Conservation (phyloP, 1,140 invertebrate species). For the Aphidius ervi region DNA sequence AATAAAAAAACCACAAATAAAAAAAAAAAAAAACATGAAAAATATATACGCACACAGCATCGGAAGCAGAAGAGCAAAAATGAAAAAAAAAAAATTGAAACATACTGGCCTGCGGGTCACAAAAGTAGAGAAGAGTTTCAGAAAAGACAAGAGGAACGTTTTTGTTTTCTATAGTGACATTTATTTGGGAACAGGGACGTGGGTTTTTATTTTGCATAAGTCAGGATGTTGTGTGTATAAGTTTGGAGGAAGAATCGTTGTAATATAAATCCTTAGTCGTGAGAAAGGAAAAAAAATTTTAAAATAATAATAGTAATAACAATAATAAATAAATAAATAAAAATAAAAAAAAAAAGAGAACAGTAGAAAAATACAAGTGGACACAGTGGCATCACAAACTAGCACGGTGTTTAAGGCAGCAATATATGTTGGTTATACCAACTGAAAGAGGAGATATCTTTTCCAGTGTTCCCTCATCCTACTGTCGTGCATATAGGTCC, state of each 20-base stretch:
- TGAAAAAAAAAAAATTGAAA: not conserved
- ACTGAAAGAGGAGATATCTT: constrained; percentile 17
- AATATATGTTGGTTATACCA: too few relatives aligned
- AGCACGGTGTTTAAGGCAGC: too few relatives aligned
- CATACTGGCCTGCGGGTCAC: constrained; percentile 1
- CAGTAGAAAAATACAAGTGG: too few relatives aligned
- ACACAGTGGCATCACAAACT: too few relatives aligned
- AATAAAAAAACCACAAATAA: too few relatives aligned
- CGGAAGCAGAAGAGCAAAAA: not conserved
- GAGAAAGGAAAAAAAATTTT: too few relatives aligned
- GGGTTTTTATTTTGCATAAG: constrained; percentile 47
- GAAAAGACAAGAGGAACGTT: constrained; percentile 40
- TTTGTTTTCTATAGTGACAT: constrained; percentile 50
- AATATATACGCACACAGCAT: too few relatives aligned
- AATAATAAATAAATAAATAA: too few relatives aligned
- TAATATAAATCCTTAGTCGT: constrained; percentile 47
- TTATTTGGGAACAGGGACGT: constrained; percentile 46
- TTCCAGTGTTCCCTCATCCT: constrained; percentile 23
- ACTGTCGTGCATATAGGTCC: constrained; percentile 22
- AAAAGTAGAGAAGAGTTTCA: constrained; percentile 12
- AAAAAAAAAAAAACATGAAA: too few relatives aligned
- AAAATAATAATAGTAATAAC: too few relatives aligned
- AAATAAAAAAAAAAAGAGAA: too few relatives aligned
- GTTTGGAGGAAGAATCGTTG: constrained; percentile 32
- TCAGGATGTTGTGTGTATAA: constrained; percentile 40